phyloP scores from a whole-genome alignment of 2,113 vertebrate genomes.

The Leptodactylus fuscus region DNA sequence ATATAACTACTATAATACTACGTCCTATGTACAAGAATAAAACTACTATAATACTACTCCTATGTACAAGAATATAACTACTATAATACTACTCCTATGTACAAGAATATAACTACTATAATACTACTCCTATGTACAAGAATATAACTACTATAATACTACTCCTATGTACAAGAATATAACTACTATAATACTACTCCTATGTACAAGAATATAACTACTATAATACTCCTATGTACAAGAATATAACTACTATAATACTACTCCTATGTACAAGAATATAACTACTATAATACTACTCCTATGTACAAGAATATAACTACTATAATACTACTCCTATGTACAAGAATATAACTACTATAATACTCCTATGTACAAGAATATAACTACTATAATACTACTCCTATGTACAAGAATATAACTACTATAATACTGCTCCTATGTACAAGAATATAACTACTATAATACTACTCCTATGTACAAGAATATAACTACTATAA shows the following conservation, averaged over 20 bases:
- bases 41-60: not conserved
- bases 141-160: not conserved
- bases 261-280: not conserved
- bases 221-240: not conserved
- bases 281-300: slow-evolving; percentile 11
- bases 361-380: not conserved
- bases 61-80: not conserved
- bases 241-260: not conserved
- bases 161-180: not conserved
- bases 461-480: not conserved
- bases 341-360: not conserved
- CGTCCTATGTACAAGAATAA: not conserved
- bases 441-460: slow-evolving; percentile 4
- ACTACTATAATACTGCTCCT: slow-evolving; percentile 14
- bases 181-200: not conserved
- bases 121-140: not conserved
- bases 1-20: slow-evolving; percentile 20
- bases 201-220: not conserved
- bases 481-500: slow-evolving; percentile 10
- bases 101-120: not conserved
- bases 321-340: slow-evolving; percentile 3
- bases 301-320: not conserved
- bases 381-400: slow-evolving; percentile 20
- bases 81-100: not conserved
- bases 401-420: slow-evolving; percentile 1